A percentile compares a stretch with the other conserved stretches of the same genome.
These are phyloP conservation scores for Strix uralensis DNA, from an alignment of 2,113 vertebrate species.

Conservation along the genomic window DNA sequence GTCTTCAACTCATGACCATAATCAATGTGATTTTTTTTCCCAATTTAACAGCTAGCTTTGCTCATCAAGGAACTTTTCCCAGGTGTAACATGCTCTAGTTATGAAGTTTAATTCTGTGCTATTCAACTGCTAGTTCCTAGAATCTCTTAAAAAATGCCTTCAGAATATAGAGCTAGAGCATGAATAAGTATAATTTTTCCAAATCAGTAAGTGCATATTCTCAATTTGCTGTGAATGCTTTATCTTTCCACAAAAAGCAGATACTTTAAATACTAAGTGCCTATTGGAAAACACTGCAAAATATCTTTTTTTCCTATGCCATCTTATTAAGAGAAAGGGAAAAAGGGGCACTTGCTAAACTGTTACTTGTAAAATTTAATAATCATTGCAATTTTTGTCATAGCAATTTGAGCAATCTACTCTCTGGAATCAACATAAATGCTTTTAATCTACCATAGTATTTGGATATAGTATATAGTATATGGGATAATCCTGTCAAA, in stretches of 20 bases:
- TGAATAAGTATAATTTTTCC: neutral
- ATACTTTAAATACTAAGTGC: neutral
- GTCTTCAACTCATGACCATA: constrained; percentile 40
- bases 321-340: neutral
- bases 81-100: constrained; percentile 9
- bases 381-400: neutral
- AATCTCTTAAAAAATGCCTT: neutral
- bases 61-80: constrained; percentile 42
- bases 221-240: neutral
- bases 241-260: neutral
- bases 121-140: neutral
- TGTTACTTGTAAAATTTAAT: neutral
- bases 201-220: neutral
- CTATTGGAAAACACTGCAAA: neutral
- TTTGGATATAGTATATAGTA: too few species aligned
- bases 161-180: neutral
- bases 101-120: neutral
- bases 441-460: neutral
- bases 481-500: neutral
- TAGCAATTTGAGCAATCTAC: neutral
- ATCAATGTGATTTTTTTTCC: neutral
- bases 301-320: neutral
- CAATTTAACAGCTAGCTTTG: constrained; percentile 21
- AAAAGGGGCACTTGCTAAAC: neutral
- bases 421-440: neutral